Conservation (phyloP, 1,140 invertebrate genomes). For the Riptortus pedestris region DNA sequence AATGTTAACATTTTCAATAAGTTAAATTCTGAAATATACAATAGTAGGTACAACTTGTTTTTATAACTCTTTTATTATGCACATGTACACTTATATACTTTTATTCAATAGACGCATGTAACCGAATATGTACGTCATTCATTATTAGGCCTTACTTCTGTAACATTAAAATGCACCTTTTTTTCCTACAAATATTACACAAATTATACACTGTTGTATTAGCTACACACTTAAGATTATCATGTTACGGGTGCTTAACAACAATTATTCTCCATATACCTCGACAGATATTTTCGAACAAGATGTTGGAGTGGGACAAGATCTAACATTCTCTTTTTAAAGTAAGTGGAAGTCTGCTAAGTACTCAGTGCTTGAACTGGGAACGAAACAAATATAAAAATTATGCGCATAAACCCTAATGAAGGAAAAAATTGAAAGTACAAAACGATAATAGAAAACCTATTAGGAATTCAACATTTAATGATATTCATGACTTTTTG, state of each 20-base stretch:
- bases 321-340: too few relatives aligned
- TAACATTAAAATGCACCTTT: neutral
- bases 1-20: neutral
- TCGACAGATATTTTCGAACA: too few relatives aligned
- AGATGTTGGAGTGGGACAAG: too few relatives aligned
- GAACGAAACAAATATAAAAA: too few relatives aligned
- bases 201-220: neutral
- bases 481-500: too few relatives aligned
- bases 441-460: too few relatives aligned
- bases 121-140: neutral
- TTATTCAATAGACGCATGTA: slow-evolving; percentile 10
- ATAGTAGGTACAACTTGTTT: neutral
- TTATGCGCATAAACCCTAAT: too few relatives aligned
- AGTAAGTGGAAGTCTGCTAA: too few relatives aligned
- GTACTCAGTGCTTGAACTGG: too few relatives aligned
- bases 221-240: neutral
- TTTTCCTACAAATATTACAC: neutral
- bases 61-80: neutral
- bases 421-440: too few relatives aligned
- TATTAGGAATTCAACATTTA: too few relatives aligned
- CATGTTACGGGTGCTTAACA: slow-evolving; percentile 5
- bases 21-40: slow-evolving; percentile 2
- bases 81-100: neutral
- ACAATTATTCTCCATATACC: too few relatives aligned
- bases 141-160: slow-evolving; percentile 13